Conservation (phyloP, 1,140 invertebrate species). For the Drosophila bipectinata region DNA sequence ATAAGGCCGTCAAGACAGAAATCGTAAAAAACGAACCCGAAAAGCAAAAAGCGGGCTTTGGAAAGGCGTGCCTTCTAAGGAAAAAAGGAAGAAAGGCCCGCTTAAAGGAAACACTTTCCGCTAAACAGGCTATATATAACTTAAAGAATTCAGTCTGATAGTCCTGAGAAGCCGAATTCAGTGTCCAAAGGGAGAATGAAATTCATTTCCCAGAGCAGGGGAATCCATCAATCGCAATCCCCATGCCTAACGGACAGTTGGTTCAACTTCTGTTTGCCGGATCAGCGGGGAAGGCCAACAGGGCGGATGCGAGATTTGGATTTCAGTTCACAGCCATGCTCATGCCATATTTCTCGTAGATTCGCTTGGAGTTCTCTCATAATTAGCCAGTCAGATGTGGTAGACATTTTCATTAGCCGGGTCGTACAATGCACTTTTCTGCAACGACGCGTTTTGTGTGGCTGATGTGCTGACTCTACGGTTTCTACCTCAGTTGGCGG, state of each 20-base stretch:
- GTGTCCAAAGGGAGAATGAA: slow-evolving; percentile 3
- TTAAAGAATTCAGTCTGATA: slow-evolving; percentile 24
- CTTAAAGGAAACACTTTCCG: slow-evolving; percentile 25
- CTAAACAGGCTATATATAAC: slow-evolving; percentile 15
- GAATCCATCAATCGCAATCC: slow-evolving; percentile 13
- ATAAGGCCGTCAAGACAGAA: slow-evolving; percentile 66
- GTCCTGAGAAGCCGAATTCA: slow-evolving; percentile 1
- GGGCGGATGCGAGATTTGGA: slow-evolving; percentile 19
- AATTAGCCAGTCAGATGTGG: slow-evolving; percentile 40
- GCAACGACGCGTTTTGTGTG: not conserved
- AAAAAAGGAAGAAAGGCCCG: slow-evolving; percentile 6
- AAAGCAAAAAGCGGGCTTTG: not conserved
- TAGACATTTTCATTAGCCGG: slow-evolving; percentile 37
- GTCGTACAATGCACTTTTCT: not conserved
- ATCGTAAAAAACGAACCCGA: slow-evolving; percentile 12
- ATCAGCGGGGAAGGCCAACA: not conserved
- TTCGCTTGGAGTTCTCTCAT: slow-evolving; percentile 5
- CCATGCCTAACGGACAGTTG: slow-evolving; percentile 1
- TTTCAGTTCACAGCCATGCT: slow-evolving; percentile 5
- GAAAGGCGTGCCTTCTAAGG: slow-evolving; percentile 4
- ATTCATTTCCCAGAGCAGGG: not conserved
- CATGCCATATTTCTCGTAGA: slow-evolving; percentile 16
- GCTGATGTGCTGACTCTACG: not conserved
- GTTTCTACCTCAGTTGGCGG: not conserved
- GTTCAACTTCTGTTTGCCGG: slow-evolving; percentile 1